A percentile compares a stretch with the other conserved stretches of the same genome.
Conservation (phyloP, 2,888 invertebrate species). For the Steinernema carpocapsae region DNA sequence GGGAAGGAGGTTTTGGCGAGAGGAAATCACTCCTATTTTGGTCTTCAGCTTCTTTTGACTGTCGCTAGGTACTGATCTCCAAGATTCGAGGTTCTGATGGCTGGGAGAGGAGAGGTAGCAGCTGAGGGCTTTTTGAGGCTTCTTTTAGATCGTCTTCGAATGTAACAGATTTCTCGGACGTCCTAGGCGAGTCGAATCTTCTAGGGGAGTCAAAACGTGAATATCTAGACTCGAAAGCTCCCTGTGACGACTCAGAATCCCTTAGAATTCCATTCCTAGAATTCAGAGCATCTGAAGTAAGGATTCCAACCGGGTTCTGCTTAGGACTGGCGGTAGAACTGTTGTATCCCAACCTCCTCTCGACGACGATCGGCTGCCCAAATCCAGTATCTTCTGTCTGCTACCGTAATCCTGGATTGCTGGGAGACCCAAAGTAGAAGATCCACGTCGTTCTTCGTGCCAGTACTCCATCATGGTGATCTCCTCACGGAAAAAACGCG, state of each 20-base stretch:
- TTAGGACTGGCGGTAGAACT: background rate
- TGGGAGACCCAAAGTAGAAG: too few species aligned
- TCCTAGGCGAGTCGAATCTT: background rate
- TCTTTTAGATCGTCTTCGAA: conserved; percentile 17
- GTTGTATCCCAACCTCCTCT: too few species aligned
- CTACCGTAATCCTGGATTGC: conserved; percentile 12
- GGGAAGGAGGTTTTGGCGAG: background rate
- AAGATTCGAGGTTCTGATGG: background rate
- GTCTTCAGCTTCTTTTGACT: background rate
- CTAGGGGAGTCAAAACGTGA: too few species aligned
- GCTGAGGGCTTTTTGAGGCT: background rate
- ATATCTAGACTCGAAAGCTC: background rate
- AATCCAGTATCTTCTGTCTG: background rate
- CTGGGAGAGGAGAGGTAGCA: background rate
- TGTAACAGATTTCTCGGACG: conserved; percentile 19
- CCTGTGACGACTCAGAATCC: too few species aligned
- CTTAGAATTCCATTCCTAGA: too few species aligned
- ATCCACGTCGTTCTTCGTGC: conserved; percentile 21
- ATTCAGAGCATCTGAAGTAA: too few species aligned
- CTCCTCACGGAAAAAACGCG: conserved; percentile 20
- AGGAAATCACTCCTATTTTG: background rate
- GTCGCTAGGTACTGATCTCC: background rate
- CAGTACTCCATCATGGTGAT: conserved; percentile 29
- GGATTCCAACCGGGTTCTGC: too few species aligned
- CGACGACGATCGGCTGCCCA: background rate